Base-by-base conservation (phyloP, 2,888 invertebrate genomes). In the Phasia obesa region DNA sequence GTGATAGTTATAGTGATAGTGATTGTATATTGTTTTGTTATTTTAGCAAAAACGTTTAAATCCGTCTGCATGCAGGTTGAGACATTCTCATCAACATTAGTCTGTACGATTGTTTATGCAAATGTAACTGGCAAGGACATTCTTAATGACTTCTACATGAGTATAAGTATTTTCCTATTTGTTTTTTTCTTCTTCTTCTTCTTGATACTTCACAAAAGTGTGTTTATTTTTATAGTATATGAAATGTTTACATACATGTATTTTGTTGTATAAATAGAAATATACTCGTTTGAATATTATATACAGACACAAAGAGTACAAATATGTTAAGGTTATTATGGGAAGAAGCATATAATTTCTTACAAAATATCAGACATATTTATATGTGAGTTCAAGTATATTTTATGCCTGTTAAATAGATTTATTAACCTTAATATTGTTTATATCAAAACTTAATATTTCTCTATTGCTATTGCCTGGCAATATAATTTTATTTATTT, bases 91-190 rank as follows among this genome's bases (percentile, higher is more conserved):
- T 76, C 0, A 2, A 15, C 11, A 42, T 6, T 1, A 17, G 7
- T 69, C n/a, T 59, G 21, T 59, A 21, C 35, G 35, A 47, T 59
- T 59, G 31, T 71, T 57, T 59, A 59, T 71, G 59, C 35, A 71
- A 35, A 49, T 59, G 38, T 60, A 65, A 44, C 64, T 70, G 64
- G 78, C 82, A 83, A 83, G 79, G 82, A 83, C 82, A 83, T 70
- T 71, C 44, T 67, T 83, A 83, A 83, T 79, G 82, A 75, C 79
- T 75, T 79, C 55, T 57, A 2, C 38, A 27, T 17, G 23, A 60
- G 31, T 60, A 67, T 42, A 3, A 42, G 19, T 67, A 17, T 55
- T 69, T 57, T 25, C 6, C 7, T 42, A 5, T n/a, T 49, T 57
- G 4, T 11, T 19, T 60, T 21, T 60, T 1, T 42, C 27, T 51